Percentiles rank a stretch among this genome's conserved stretches.
These are phyloP conservation scores for Scortum barcoo DNA, from an alignment of 2,113 vertebrate species.

Conservation along the genomic window DNA sequence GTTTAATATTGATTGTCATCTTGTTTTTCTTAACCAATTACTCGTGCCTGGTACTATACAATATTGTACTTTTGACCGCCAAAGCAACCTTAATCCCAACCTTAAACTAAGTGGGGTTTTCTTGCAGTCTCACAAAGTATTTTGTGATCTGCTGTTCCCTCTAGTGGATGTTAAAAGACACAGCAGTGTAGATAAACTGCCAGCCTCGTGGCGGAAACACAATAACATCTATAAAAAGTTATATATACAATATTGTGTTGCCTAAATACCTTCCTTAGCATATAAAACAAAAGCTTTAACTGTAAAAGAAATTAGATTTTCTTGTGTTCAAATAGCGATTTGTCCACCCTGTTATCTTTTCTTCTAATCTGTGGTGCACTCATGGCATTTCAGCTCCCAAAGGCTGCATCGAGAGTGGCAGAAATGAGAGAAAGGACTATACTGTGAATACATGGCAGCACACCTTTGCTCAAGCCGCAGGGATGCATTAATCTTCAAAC, in stretches of 20 bases:
- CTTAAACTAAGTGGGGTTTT: background rate
- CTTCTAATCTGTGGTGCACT: background rate
- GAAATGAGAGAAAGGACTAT: background rate
- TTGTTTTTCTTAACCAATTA: too few species aligned
- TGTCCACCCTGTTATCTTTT: background rate
- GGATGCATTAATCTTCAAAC: background rate
- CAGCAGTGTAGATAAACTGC: background rate
- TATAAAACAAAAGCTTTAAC: background rate
- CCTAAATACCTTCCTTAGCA: background rate
- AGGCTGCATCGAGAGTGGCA: background rate
- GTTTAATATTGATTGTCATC: background rate
- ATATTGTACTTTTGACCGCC: background rate
- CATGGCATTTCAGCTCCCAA: background rate
- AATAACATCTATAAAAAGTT: background rate
- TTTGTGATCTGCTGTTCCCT: conserved; percentile 1
- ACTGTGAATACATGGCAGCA: background rate
- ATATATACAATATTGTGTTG: background rate
- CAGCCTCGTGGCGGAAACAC: background rate
- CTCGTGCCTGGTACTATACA: too few species aligned
- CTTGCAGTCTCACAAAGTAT: background rate
- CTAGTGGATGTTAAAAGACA: conserved; percentile 13
- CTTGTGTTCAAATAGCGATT: background rate
- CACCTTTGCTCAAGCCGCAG: background rate
- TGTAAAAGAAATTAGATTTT: background rate
- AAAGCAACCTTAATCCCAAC: too few species aligned